A percentile compares a stretch with the other conserved stretches of the same genome.
Evolutionary conservation across 2,797 vertebrate genomes (phyloP).

Genomic region (Lophius americanus): DNA sequence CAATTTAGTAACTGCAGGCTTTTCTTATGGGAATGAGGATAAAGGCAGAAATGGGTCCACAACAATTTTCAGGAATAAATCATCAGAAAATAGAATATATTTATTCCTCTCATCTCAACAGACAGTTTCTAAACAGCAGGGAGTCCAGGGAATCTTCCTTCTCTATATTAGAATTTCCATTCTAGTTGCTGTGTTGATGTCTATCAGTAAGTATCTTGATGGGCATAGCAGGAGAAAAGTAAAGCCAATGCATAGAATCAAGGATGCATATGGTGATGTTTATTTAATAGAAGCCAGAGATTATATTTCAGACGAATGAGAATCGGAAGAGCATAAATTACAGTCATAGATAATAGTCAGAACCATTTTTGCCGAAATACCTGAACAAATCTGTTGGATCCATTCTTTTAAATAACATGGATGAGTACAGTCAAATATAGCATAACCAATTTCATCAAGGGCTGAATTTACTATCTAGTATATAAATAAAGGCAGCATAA

Average conservation of each 20-base stretch:
- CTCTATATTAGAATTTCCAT: neutral
- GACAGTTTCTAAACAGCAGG: constrained; percentile 25
- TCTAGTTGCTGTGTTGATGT: neutral
- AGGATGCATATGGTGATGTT: neutral
- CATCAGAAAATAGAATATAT: constrained; percentile 4
- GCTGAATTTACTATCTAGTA: neutral
- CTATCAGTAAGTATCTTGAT: neutral
- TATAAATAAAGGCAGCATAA: constrained; percentile 43
- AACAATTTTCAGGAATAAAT: constrained; percentile 16
- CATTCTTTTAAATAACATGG: too few relatives aligned
- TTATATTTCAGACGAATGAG: neutral
- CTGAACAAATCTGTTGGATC: too few relatives aligned
- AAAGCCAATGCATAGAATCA: neutral
- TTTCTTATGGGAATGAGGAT: neutral
- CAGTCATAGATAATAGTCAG: too few relatives aligned
- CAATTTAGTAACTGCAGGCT: neutral
- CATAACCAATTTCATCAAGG: neutral
- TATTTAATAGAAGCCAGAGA: neutral
- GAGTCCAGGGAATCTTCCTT: constrained; percentile 6
- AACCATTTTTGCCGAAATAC: too few relatives aligned
- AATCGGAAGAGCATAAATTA: neutral
- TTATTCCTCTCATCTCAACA: constrained; percentile 22
- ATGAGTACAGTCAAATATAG: too few relatives aligned
- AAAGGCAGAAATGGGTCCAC: constrained; percentile 8
- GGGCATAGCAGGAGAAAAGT: neutral